Conservation (phyloP, 2,888 invertebrate species). For the Lithophane ornitopus region DNA sequence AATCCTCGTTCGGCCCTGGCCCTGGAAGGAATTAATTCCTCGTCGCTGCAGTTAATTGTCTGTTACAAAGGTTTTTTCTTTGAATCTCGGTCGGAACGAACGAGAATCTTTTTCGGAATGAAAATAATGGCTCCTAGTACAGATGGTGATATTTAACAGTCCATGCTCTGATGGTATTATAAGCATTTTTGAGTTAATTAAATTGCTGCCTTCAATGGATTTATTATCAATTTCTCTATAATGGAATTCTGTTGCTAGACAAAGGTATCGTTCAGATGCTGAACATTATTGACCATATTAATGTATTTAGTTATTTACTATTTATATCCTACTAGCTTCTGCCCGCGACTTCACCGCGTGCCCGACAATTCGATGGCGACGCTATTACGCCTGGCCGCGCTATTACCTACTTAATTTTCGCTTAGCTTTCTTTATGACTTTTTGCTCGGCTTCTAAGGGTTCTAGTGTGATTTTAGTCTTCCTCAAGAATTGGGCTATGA, state of each 20-base stretch:
- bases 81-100: conserved; percentile 73
- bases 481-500: no score
- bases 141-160: conserved; percentile 71
- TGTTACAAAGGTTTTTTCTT: conserved; percentile 82
- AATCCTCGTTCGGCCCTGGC: conserved; percentile 58
- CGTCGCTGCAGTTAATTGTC: conserved; percentile 82
- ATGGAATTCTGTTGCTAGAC: conserved; percentile 8
- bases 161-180: conserved; percentile 60
- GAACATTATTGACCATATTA: neutral
- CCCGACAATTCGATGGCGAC: no score
- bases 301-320: no score
- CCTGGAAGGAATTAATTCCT: conserved; percentile 78
- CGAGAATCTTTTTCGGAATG: conserved; percentile 76
- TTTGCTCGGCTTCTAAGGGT: no score
- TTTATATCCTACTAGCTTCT: no score
- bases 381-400: no score
- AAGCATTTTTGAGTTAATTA: conserved; percentile 50
- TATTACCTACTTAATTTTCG: no score
- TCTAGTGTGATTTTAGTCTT: no score
- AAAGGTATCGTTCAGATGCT: conserved; percentile 11
- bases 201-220: conserved; percentile 34
- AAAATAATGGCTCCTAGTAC: conserved; percentile 77
- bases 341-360: no score
- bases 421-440: no score
- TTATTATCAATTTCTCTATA: conserved; percentile 21